Evolutionary conservation across 1,140 invertebrate genomes (phyloP), one percentile per base, ranked within the genome.

Genomic region (Pseudoatta argentina): DNA sequence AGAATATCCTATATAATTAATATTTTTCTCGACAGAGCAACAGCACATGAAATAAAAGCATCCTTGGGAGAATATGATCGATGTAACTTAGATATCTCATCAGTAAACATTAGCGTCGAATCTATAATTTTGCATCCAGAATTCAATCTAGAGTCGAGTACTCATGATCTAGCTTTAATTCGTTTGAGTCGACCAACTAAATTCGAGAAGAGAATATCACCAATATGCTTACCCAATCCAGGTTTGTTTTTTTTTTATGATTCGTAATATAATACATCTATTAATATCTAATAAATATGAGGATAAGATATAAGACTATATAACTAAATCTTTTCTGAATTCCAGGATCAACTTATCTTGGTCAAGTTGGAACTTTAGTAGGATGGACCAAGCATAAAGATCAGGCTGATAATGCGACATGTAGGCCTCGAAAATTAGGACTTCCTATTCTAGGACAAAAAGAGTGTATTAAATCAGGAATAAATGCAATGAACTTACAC

Each of bases 141-240:
- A 66, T 97, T 96, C 88, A 95, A 95, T 79, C 88, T 91, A 0
- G 94, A 89, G n/a, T 95, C 95, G 0, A 92, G 91, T 86, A 94
- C 96, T 44, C 95, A 96, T 86, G 96, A 97, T 93, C 94, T 97
- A 48, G 96, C 96, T 2, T 86, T 97, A 21, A 88, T 97, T 7
- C 95, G 94, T 66, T 92, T 97, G 8, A 95, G 94, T 79, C 93
- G 94, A 30, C 94, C 95, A 8, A 95, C 96, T 3, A 91, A 93
- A 59, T 96, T 97, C 81, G 96, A 95, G 55, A 94, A 94, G 73
- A 93, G 95, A 59, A 95, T 97, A 85, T 93, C 93, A 6, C 96
- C 97, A 0, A 95, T 97, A 30, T 97, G 96, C 89, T 89, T 97
- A 69, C 95, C 96, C 6, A 94, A 95, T 66, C 93, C 94, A 85